Conservation (phyloP, 2,888 invertebrate species). For the Philopedon plagiatum region DNA sequence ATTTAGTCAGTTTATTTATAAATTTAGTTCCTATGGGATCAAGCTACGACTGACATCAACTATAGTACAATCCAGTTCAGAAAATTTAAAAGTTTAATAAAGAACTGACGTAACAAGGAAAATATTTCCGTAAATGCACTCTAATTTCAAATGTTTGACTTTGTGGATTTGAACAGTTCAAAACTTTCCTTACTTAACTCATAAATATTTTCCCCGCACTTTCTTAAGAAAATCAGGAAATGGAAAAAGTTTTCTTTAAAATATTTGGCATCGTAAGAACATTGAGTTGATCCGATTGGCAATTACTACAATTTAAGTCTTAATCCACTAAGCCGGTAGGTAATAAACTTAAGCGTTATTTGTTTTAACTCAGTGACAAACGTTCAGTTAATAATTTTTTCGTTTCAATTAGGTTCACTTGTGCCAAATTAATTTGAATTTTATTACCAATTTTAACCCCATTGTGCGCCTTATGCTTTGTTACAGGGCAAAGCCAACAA, state of each 20-base stretch:
- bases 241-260: conserved; percentile 32
- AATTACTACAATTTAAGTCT: conserved; percentile 35
- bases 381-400: conserved; percentile 40
- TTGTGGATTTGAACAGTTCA: conserved; percentile 20
- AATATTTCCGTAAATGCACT: conserved; percentile 10
- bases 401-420: conserved; percentile 36
- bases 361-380: conserved; percentile 36
- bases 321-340: conserved; percentile 21
- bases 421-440: conserved; percentile 41
- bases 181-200: conserved; percentile 17
- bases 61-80: not conserved
- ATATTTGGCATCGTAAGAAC: conserved; percentile 11
- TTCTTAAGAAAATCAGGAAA: conserved; percentile 18
- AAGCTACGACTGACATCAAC: not conserved
- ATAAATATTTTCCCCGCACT: conserved; percentile 23
- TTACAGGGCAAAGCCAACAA: not conserved
- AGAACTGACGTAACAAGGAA: conserved; percentile 12
- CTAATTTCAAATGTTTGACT: conserved; percentile 26
- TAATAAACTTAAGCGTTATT: conserved; percentile 35
- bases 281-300: conserved; percentile 27
- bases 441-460: conserved; percentile 45
- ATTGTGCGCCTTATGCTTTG: conserved; percentile 38
- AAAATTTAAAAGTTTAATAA: not conserved
- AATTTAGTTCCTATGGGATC: too few species aligned
- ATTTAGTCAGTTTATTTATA: too few species aligned